A percentile compares a stretch with the other conserved stretches of the same genome.
phyloP scores from a whole-genome alignment of 2,888 invertebrate genomes.

The Cataglyphis rosenhaueri region DNA sequence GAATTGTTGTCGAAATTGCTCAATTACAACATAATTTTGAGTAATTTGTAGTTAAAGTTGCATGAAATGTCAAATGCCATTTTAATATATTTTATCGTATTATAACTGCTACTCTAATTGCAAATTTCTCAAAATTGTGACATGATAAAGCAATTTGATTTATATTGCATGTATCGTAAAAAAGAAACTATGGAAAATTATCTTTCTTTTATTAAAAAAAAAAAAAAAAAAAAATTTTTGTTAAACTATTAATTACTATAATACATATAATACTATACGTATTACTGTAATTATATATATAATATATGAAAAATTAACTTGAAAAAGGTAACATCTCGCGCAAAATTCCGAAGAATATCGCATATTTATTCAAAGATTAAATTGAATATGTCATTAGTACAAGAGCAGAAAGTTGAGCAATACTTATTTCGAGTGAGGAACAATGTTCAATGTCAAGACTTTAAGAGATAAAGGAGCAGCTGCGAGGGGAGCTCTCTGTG shows the following conservation, averaged over 20 bases:
- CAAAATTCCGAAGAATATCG: neutral
- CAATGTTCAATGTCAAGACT: neutral
- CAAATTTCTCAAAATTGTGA: too few species aligned
- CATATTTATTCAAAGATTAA: neutral
- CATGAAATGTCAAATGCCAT: neutral
- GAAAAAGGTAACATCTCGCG: neutral
- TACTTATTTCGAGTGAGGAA: neutral
- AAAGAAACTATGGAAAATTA: too few species aligned
- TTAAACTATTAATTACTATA: too few species aligned
- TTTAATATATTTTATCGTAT: neutral
- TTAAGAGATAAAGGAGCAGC: constrained; percentile 29
- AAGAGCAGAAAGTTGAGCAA: neutral
- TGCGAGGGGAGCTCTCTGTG: constrained; percentile 15
- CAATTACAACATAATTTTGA: neutral
- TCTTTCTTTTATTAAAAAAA: too few species aligned
- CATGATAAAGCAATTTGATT: too few species aligned
- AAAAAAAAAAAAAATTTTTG: too few species aligned
- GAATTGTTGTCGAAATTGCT: neutral
- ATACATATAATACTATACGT: too few species aligned
- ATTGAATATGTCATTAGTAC: neutral
- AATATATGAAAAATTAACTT: neutral
- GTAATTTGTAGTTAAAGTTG: neutral
- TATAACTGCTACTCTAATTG: neutral
- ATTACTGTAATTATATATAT: neutral
- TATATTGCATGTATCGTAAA: too few species aligned